Conservation (phyloP, 2,113 vertebrate species). For the Callithrix jacchus region DNA sequence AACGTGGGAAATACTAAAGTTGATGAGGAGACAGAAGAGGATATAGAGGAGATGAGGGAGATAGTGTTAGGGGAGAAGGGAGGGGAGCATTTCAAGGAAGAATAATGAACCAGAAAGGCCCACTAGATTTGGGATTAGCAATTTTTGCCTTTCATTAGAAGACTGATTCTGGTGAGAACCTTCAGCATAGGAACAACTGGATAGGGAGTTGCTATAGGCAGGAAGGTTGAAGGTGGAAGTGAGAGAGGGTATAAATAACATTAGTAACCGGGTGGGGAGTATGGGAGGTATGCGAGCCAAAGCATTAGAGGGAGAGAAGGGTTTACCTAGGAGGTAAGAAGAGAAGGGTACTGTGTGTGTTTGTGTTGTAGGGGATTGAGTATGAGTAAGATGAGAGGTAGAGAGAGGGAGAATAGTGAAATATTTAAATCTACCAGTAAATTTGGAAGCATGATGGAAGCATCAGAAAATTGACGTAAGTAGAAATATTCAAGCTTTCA, state of each 20-base stretch:
- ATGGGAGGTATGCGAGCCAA: not conserved
- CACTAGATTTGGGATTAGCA: not conserved
- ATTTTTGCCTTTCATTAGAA: not conserved
- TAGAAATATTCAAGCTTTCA: not conserved
- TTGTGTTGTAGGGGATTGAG: not conserved
- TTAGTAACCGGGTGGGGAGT: not conserved
- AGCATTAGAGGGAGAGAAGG: not conserved
- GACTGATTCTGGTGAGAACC: not conserved
- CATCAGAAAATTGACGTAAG: not conserved
- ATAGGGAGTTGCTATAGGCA: not conserved
- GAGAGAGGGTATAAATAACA: not conserved
- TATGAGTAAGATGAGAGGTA: not conserved
- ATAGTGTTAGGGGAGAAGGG: not conserved
- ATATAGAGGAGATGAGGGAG: not conserved
- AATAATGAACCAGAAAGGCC: not conserved
- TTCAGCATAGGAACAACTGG: not conserved
- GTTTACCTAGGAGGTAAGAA: not conserved
- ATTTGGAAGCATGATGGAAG: slow-evolving; percentile 5
- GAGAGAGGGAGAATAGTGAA: not conserved
- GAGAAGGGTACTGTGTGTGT: not conserved
- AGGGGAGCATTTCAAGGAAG: not conserved
- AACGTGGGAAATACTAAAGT: not conserved
- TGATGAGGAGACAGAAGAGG: not conserved
- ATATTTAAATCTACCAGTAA: not conserved
- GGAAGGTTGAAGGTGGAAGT: not conserved